phyloP scores from a whole-genome alignment of 1,140 invertebrate species.

The Macrostomum lignano region DNA sequence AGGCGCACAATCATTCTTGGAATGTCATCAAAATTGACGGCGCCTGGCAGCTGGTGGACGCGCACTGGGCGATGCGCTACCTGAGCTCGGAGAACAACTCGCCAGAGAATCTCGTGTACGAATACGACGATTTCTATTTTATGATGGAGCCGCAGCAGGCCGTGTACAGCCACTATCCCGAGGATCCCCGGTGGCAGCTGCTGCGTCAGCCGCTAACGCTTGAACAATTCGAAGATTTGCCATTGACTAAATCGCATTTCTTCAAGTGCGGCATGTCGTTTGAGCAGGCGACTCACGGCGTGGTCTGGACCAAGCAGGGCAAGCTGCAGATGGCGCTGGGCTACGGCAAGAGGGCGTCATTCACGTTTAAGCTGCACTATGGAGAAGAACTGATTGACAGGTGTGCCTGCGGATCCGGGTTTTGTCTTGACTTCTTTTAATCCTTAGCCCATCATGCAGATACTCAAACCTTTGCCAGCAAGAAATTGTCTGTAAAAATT shows the following conservation, averaged over 20 bases:
- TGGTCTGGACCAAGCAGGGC: conserved; percentile 18
- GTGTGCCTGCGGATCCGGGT: conserved; percentile 8
- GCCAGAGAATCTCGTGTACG: conserved; percentile 24
- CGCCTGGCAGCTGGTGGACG: conserved; percentile 27
- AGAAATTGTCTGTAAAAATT: too few relatives aligned
- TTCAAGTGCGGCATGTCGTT: conserved; percentile 27
- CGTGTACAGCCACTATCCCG: conserved; percentile 23
- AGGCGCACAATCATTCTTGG: conserved; percentile 26
- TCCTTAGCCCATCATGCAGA: too few relatives aligned
- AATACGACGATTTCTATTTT: conserved; percentile 29
- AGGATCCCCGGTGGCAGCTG: conserved; percentile 23
- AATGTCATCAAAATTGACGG: conserved; percentile 23
- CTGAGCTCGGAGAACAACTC: conserved; percentile 11
- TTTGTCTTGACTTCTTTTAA: too few relatives aligned
- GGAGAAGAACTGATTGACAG: too few relatives aligned
- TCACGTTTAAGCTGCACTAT: conserved; percentile 26
- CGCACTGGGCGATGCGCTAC: conserved; percentile 26
- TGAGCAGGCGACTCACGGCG: conserved; percentile 21
- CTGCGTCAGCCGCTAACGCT: conserved; percentile 9
- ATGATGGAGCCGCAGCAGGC: conserved; percentile 21
- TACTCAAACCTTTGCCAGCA: too few relatives aligned
- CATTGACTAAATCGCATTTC: conserved; percentile 27
- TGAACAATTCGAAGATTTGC: conserved; percentile 21
- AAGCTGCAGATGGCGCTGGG: conserved; percentile 18
- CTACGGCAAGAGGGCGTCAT: conserved; percentile 20